Evolutionary conservation across 2,797 vertebrate genomes (phyloP).

Genomic region (Silurus aristotelis): DNA sequence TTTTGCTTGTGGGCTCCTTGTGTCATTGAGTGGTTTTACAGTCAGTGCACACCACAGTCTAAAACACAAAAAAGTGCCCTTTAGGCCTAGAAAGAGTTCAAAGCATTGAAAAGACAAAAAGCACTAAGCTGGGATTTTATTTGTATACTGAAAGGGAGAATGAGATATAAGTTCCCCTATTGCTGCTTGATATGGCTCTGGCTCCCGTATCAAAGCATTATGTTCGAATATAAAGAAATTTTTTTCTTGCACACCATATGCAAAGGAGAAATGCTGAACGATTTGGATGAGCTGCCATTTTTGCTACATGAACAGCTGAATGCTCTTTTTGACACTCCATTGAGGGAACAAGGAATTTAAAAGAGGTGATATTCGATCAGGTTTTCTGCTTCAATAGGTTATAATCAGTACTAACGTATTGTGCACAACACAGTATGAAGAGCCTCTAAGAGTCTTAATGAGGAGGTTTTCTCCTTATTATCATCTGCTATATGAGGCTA

Average conservation of each 20-base stretch:
- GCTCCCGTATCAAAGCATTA: conserved; percentile 93
- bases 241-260: conserved; percentile 85
- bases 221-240: conserved; percentile 83
- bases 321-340: conserved; percentile 98
- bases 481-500: conserved; percentile 85
- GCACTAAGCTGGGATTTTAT: conserved; percentile 99
- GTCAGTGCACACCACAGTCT: conserved; percentile 97
- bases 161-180: conserved; percentile 97
- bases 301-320: conserved; percentile 92
- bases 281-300: conserved; percentile 84
- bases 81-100: conserved; percentile 99
- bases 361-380: conserved; percentile 98
- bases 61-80: conserved; percentile 93
- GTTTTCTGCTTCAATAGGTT: conserved; percentile 99
- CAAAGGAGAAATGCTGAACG: conserved; percentile 83
- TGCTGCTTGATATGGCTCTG: conserved; percentile 91
- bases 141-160: conserved; percentile 99
- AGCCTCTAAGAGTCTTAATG: conserved; percentile 92
- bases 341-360: conserved; percentile 98
- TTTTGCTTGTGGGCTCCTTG: conserved; percentile 98
- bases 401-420: conserved; percentile 97
- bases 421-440: conserved; percentile 90
- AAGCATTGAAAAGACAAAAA: conserved; percentile 99
- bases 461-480: conserved; percentile 92
- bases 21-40: conserved; percentile 98